phyloP scores from a whole-genome alignment of 2,113 vertebrate genomes.

The Antigone vipio region DNA sequence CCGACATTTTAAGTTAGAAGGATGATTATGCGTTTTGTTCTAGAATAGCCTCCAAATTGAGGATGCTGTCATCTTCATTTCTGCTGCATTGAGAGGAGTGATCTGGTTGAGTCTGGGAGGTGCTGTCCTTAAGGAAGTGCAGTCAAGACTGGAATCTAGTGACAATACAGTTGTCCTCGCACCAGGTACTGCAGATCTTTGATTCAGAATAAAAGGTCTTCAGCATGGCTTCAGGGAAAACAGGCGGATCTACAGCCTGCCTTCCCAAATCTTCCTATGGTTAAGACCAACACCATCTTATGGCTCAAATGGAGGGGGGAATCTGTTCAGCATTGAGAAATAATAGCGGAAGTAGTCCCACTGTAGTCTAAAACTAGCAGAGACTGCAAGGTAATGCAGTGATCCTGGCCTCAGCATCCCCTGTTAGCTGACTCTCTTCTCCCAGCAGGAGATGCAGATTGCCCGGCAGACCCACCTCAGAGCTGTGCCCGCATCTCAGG shows the following conservation, averaged over 20 bases:
- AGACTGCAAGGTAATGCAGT: too few relatives aligned
- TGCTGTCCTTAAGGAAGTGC: not conserved
- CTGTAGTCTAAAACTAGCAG: not conserved
- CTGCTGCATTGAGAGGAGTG: not conserved
- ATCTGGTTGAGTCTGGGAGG: not conserved
- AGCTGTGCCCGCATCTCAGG: fast-evolving
- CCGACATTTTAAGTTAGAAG: not conserved
- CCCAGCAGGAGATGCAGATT: not conserved
- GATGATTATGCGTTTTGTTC: not conserved
- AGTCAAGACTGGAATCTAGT: not conserved
- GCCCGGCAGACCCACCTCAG: not conserved
- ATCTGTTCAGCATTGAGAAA: not conserved
- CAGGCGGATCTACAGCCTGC: not conserved
- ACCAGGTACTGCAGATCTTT: not conserved
- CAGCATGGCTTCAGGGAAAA: not conserved
- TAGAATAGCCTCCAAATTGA: not conserved
- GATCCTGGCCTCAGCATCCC: not conserved
- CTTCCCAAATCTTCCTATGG: not conserved
- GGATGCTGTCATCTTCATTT: not conserved
- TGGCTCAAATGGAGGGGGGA: not conserved
- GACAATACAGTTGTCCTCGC: not conserved
- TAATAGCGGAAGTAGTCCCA: not conserved
- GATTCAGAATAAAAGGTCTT: not conserved
- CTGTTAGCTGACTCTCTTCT: not conserved
- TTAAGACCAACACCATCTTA: not conserved